Percentiles rank a stretch among this genome's conserved stretches.
Evolutionary conservation across 2,113 vertebrate genomes (phyloP).

Genomic region (Brachypodius melanocephalos): DNA sequence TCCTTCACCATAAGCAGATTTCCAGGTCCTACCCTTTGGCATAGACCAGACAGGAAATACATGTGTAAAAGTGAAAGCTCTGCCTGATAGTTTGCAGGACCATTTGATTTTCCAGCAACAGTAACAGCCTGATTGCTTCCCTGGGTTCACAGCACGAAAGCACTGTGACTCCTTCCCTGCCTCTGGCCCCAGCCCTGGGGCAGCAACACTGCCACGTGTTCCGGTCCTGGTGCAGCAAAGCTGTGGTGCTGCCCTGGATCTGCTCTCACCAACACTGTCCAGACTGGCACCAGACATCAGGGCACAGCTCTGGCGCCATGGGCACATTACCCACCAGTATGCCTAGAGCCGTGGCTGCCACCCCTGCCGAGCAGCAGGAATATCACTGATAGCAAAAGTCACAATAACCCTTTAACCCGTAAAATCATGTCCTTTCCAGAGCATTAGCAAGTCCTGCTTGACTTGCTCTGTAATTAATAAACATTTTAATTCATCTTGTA

Average conservation of each 20-base stretch:
- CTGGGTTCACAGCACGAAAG: background rate
- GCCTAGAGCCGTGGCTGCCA: background rate
- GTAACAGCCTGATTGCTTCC: background rate
- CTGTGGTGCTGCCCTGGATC: background rate
- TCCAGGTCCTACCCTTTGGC: background rate
- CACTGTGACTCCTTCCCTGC: background rate
- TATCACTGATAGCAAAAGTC: background rate
- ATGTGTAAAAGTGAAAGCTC: background rate
- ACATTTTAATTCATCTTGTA: background rate
- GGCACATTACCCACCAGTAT: background rate
- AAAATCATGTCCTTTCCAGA: slow-evolving; percentile 18
- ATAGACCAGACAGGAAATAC: background rate
- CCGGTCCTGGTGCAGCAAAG: background rate
- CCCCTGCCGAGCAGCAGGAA: background rate
- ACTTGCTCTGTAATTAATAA: slow-evolving; percentile 39
- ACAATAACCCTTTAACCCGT: background rate
- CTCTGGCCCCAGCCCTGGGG: accelerated
- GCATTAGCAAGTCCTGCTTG: slow-evolving; percentile 18
- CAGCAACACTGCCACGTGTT: background rate
- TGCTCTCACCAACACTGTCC: background rate
- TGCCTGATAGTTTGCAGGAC: background rate
- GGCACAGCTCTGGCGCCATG: background rate
- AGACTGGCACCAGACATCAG: too few species aligned
- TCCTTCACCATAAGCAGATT: background rate
- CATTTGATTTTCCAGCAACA: accelerated